phyloP scores from a whole-genome alignment of 2,888 invertebrate species.

The Brenthis ino region DNA sequence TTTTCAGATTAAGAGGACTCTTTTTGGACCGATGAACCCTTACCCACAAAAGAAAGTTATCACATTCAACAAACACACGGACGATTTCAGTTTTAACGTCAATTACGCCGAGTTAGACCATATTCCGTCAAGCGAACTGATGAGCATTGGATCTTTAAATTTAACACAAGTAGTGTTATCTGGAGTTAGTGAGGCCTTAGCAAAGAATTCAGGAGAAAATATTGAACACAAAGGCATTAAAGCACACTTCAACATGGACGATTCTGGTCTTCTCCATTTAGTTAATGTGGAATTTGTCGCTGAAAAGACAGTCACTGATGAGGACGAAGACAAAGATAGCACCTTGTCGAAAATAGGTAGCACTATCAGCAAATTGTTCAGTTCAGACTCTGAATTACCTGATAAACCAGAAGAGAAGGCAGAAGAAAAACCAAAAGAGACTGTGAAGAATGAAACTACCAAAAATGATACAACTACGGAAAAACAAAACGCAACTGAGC shows the following conservation, averaged over 20 bases:
- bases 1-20: constrained; percentile 89
- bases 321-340: constrained; percentile 87
- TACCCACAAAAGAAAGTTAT: constrained; percentile 99
- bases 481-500: constrained; percentile 73
- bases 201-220: constrained; percentile 88
- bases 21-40: constrained; percentile 95
- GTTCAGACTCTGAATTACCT: constrained; percentile 78
- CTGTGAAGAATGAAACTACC: constrained; percentile 71
- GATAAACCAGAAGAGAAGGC: constrained; percentile 67
- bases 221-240: constrained; percentile 92
- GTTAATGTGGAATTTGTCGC: constrained; percentile 93
- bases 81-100: constrained; percentile 95
- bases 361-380: constrained; percentile 96
- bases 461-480: constrained; percentile 70
- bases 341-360: constrained; percentile 95
- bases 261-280: constrained; percentile 93
- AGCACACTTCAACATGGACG: constrained; percentile 97
- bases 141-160: constrained; percentile 87
- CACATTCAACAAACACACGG: constrained; percentile 96
- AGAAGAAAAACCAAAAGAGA: constrained; percentile 63
- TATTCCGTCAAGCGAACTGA: constrained; percentile 84
- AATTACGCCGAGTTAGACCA: constrained; percentile 95
- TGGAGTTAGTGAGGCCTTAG: constrained; percentile 90
- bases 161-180: constrained; percentile 86
- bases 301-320: constrained; percentile 88